Base-by-base conservation (phyloP, 2,888 invertebrate genomes). In the Biston betularia region DNA sequence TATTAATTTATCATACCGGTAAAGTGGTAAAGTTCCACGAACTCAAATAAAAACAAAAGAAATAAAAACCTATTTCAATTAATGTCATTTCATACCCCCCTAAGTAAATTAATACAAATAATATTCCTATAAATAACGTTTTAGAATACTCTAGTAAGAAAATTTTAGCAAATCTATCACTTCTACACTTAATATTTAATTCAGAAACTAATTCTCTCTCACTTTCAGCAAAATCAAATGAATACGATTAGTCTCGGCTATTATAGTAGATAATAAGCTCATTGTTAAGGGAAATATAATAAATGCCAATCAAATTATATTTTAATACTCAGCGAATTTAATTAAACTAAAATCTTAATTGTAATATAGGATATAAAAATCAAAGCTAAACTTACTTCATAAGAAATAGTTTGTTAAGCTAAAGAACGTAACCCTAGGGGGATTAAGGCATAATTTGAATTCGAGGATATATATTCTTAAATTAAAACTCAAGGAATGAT, bases 181-280 rank as follows among this genome's bases (percentile, higher is more conserved):
- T 95, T 92, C 95, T 95, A 94, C 96, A 97, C 72, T 97, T 97
- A 75, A 96, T 90, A 95, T 97, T 97, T 96, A 96, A 97, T 0
- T 97, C 97, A 1, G 96, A 96, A 75, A 97, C 96, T 88, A 97
- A 94, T 75, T 97, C 97, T 69, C 96, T 96, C 77, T 97, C 97
- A 0, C 96, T 96, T 63, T 97, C 97, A 59, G 96, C 95, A 95
- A 97, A 96, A 95, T 97, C 96, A 96, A 96, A 96, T 49, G 96
- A 78, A 95, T 95, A 0, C 96, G 96, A 94, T 96, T 96, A 81
- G 95, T 95, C 86, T 96, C 96, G 8, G 96, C 96, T 84, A 96
- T 94, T 76, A 93, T 94, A 54, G 95, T 95, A 73, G 94, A 90
- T 78, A 96, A 84, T 78, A 95, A 95, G 82, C 95, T 89, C 78